Conservation (phyloP, 1,140 invertebrate genomes). For the Chymomyza costata region DNA sequence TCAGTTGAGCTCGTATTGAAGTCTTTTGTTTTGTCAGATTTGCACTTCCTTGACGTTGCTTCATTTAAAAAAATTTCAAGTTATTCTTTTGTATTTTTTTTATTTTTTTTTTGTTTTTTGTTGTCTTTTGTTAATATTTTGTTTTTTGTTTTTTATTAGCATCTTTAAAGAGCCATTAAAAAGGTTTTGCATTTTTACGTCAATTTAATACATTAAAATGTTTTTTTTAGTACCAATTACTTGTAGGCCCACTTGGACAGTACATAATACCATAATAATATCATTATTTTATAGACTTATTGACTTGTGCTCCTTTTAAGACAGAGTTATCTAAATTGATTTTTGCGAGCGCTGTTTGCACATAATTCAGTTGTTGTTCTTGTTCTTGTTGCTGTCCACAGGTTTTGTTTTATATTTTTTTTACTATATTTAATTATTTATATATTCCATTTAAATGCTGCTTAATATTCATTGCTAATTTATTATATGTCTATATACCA, state of each 20-base stretch:
- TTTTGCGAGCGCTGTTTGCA: no score
- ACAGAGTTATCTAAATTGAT: conserved; percentile 44
- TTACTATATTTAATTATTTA: conserved; percentile 58
- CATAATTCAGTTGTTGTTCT: conserved; percentile 16
- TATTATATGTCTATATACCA: conserved; percentile 34
- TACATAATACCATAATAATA: no score
- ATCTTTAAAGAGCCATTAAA: conserved; percentile 47
- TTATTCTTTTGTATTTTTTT: no score
- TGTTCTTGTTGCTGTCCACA: conserved; percentile 17
- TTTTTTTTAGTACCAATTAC: no score
- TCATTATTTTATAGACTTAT: no score
- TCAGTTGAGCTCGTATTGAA: conserved; percentile 9
- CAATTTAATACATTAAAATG: no score
- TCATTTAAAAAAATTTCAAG: no score
- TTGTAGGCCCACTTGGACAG: no score
- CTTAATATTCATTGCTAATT: conserved; percentile 60
- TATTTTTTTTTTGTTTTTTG: conserved; percentile 41
- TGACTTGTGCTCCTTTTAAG: no score
- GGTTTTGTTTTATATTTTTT: conserved; percentile 29
- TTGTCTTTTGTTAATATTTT: conserved; percentile 3
- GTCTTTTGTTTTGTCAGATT: conserved; percentile 41
- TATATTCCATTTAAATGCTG: conserved; percentile 15
- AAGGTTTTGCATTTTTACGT: no score
- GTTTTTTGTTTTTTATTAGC: conserved; percentile 11
- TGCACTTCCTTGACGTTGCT: no score